These are phyloP conservation scores for Sinonovacula constricta DNA, from an alignment of 1,140 invertebrate genomes.

Conservation along the genomic window DNA sequence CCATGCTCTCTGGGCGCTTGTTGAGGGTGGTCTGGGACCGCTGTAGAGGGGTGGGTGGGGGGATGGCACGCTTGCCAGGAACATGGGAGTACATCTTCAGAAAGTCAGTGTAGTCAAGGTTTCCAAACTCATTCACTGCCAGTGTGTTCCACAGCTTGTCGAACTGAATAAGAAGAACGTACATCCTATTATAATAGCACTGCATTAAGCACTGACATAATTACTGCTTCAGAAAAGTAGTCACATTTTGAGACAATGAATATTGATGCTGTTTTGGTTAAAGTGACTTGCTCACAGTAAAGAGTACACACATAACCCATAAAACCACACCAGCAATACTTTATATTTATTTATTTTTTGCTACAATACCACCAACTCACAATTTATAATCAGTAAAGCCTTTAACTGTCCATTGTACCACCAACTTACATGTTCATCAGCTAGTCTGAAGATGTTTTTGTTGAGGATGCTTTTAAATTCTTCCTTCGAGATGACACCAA, in stretches of 20 bases:
- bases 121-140: conserved; percentile 72
- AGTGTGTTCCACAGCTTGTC: conserved; percentile 66
- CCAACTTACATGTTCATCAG: conserved; percentile 74
- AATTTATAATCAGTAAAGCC: no score
- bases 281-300: no score
- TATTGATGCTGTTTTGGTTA: no score
- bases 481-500: conserved; percentile 72
- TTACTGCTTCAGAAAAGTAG: no score
- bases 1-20: conserved; percentile 39
- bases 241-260: no score
- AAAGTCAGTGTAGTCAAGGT: conserved; percentile 74
- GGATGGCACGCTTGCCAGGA: conserved; percentile 8
- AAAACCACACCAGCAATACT: no score
- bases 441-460: conserved; percentile 66
- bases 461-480: conserved; percentile 69
- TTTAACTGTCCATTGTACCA: no score
- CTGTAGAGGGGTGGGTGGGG: conserved; percentile 53
- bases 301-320: no score
- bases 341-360: no score
- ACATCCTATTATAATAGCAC: no score
- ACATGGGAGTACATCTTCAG: conserved; percentile 62
- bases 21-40: conserved; percentile 54
- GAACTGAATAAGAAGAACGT: conserved; percentile 72
- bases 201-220: no score
- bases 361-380: no score